Conservation (phyloP, 2,113 vertebrate genomes). For the Crotophaga sulcirostris region DNA sequence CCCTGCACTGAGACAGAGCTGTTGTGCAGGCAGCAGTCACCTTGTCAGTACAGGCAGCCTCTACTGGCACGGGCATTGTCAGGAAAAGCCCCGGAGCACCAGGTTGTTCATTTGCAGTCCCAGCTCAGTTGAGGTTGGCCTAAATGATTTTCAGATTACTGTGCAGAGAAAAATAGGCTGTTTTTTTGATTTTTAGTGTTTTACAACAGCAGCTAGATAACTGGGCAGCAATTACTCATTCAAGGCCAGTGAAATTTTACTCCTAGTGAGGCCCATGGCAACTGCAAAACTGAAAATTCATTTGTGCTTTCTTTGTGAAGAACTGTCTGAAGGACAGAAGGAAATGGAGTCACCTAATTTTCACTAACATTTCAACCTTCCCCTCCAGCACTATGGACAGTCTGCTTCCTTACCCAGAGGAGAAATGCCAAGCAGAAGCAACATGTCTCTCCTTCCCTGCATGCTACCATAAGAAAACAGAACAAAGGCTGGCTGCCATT, state of each 20-base stretch:
- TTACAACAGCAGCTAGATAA: slow-evolving; percentile 40
- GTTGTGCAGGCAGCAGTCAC: background rate
- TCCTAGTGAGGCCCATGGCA: background rate
- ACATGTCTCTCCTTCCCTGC: background rate
- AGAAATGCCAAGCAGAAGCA: background rate
- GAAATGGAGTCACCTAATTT: background rate
- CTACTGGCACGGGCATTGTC: background rate
- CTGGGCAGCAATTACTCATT: background rate
- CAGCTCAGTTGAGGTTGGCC: background rate
- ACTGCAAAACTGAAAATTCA: background rate
- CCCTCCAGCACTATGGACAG: background rate
- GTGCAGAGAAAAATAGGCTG: background rate
- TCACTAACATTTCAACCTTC: background rate
- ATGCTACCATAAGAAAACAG: background rate
- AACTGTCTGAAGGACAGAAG: background rate
- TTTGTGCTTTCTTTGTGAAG: background rate
- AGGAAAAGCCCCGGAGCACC: background rate
- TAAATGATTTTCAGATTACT: background rate
- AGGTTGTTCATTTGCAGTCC: background rate
- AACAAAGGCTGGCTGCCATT: background rate
- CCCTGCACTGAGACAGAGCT: background rate
- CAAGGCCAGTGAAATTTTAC: background rate
- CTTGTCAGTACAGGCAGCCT: background rate
- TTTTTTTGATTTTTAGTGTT: slow-evolving; percentile 25
- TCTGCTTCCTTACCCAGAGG: background rate